Conservation (phyloP, 2,888 invertebrate genomes). For the Balanococcus diminutus region DNA sequence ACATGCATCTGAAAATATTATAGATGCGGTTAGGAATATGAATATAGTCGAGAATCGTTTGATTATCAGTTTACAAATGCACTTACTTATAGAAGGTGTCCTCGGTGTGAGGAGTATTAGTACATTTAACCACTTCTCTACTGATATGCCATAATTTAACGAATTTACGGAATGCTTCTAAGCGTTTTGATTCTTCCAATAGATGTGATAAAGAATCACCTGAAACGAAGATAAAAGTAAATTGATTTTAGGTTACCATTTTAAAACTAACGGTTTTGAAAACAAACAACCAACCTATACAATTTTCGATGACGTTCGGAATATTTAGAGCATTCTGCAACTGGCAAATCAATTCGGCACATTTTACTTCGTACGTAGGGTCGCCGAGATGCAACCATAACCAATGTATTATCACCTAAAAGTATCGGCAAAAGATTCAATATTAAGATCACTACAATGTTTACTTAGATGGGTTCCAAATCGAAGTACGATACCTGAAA, state of each 20-base stretch:
- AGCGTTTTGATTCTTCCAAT: slow-evolving; percentile 60
- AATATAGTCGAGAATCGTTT: neutral
- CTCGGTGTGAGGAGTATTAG: slow-evolving; percentile 58
- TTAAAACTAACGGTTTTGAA: no score
- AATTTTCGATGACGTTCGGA: slow-evolving; percentile 72
- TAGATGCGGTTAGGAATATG: neutral
- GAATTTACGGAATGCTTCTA: slow-evolving; percentile 71
- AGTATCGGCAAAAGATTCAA: slow-evolving; percentile 56
- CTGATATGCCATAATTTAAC: slow-evolving; percentile 78
- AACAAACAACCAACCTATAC: slow-evolving; percentile 57
- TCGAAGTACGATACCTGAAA: slow-evolving; percentile 66
- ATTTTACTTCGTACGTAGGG: slow-evolving; percentile 66
- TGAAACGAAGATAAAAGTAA: no score
- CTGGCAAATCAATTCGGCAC: slow-evolving; percentile 76
- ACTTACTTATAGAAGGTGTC: slow-evolving; percentile 68
- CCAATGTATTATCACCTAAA: slow-evolving; percentile 70
- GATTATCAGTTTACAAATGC: neutral
- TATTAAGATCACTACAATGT: no score
- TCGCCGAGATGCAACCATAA: slow-evolving; percentile 75
- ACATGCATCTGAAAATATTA: slow-evolving; percentile 68
- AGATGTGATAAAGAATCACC: slow-evolving; percentile 57
- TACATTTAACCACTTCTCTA: slow-evolving; percentile 66
- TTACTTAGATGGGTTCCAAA: neutral
- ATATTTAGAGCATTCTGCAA: slow-evolving; percentile 73
- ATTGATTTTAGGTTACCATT: no score